Evolutionary conservation across 30 jellyfish, hydroid and myxozoan genomes (phyloP).

Genomic region (Calvadosia cruxmelitensis): DNA sequence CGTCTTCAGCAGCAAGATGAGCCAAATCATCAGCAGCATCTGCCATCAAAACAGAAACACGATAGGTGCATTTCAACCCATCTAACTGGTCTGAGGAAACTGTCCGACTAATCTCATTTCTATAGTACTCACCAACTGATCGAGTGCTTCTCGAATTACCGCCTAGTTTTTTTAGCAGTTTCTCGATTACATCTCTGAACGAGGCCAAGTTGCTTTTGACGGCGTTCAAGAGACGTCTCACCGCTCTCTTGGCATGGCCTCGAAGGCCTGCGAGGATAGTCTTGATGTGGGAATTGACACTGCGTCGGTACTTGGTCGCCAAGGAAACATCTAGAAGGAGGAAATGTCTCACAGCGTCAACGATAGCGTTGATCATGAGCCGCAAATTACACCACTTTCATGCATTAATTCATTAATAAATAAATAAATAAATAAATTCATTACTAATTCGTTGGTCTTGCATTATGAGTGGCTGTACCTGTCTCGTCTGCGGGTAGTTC

Average conservation of each 20-base stretch:
- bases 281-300: neutral
- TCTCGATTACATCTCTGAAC: neutral
- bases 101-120: no score
- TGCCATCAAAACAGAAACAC: neutral
- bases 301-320: neutral
- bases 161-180: neutral
- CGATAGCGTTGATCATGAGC: neutral
- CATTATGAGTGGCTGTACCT: no score
- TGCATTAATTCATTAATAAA: no score
- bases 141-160: neutral
- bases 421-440: no score
- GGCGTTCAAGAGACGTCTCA: neutral
- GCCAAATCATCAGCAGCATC: no score
- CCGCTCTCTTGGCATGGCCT: neutral
- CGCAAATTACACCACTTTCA: no score
- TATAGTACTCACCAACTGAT: neutral
- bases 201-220: neutral
- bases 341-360: neutral
- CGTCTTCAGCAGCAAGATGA: neutral
- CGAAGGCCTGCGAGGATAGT: neutral
- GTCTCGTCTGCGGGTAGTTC: no score
- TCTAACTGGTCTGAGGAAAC: no score
- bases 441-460: no score
- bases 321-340: neutral
- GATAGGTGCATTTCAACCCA: no score